Conservation (phyloP, 2,797 vertebrate genomes). For the Hypotaenidia okinawae region DNA sequence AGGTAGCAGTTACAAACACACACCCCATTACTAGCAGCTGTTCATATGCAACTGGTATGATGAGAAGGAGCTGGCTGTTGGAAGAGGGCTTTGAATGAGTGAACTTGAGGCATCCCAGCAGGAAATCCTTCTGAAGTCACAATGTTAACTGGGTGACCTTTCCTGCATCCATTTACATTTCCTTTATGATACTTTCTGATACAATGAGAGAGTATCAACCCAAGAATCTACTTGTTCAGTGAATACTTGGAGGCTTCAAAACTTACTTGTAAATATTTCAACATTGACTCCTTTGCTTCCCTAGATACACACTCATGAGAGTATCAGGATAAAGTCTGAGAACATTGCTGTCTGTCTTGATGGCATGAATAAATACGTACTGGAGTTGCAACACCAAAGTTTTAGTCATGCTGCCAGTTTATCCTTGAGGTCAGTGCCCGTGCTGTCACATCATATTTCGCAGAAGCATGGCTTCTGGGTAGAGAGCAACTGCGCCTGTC, state of each 20-base stretch:
- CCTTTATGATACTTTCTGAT: background rate
- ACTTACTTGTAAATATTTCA: background rate
- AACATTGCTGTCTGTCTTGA: background rate
- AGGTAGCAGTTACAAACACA: background rate
- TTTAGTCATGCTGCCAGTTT: background rate
- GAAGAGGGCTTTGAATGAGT: background rate
- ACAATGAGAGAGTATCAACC: background rate
- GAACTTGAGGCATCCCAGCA: background rate
- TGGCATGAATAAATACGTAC: background rate
- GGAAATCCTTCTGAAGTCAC: background rate
- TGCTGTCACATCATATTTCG: rapidly evolving
- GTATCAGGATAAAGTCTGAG: background rate
- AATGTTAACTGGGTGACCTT: background rate
- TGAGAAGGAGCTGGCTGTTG: background rate
- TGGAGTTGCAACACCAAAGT: background rate
- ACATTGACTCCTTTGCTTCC: background rate
- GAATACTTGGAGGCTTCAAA: background rate
- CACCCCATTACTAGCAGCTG: background rate
- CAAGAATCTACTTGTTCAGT: background rate
- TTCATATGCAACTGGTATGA: background rate
- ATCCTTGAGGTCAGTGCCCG: background rate
- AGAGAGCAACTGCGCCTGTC: rapidly evolving
- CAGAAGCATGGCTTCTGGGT: background rate
- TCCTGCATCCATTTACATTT: background rate
- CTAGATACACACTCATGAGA: background rate